These are phyloP conservation scores for Microcebus griseorufus DNA, from an alignment of 2,113 vertebrate species.

Conservation along the genomic window DNA sequence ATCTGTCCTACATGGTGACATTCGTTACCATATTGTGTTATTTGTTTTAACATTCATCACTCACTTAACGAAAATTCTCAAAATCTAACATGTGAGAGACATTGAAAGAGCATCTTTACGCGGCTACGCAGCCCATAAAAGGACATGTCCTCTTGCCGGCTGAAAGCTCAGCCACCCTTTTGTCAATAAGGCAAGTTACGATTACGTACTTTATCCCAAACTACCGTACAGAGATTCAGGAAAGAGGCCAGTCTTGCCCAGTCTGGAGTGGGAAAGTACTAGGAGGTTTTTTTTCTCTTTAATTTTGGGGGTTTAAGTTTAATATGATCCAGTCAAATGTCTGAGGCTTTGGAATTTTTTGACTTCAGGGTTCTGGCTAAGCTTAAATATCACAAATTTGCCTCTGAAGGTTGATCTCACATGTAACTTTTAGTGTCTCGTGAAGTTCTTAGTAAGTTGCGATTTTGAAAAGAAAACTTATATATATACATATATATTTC, in stretches of 20 bases:
- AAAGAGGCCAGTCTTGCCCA: not conserved
- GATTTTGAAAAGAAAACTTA: conserved; percentile 10
- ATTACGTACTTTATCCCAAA: not conserved
- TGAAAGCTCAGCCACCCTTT: not conserved
- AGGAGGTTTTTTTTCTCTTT: not conserved
- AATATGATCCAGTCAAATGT: conserved; percentile 1
- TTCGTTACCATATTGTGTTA: not conserved
- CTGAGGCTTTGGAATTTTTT: not conserved
- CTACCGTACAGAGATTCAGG: not conserved
- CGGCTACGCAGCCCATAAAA: not conserved
- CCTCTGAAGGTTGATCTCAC: not conserved
- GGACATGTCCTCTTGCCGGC: not conserved
- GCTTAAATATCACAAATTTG: not conserved
- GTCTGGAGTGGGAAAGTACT: not conserved
- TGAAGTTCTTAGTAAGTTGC: not conserved
- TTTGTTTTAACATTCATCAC: not conserved
- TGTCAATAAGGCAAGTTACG: not conserved
- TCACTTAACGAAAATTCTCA: not conserved
- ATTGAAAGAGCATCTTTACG: not conserved
- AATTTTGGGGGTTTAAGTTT: conserved; percentile 5
- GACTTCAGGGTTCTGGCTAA: not conserved
- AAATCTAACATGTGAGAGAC: not conserved
- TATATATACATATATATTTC: not conserved
- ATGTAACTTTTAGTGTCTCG: not conserved
- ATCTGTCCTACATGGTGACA: not conserved